phyloP scores from a whole-genome alignment of 2,113 vertebrate species.

The Callochromis pleurospilus region DNA sequence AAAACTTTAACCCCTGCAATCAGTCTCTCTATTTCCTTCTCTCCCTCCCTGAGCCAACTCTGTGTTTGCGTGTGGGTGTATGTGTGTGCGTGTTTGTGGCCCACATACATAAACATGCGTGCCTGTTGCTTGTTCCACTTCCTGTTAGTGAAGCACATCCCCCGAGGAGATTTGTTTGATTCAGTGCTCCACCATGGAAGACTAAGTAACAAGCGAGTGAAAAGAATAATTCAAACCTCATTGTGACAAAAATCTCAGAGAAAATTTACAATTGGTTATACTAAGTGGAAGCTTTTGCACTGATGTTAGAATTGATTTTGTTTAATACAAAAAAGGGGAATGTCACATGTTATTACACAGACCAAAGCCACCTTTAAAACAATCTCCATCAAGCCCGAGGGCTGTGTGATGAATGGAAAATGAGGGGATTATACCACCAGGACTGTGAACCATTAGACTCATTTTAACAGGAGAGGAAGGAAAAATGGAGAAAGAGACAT shows the following conservation, averaged over 20 bases:
- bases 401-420: constrained; percentile 55
- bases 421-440: constrained; percentile 53
- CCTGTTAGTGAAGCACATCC: constrained; percentile 46
- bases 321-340: constrained; percentile 13
- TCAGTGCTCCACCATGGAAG: constrained; percentile 31
- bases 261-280: constrained; percentile 42
- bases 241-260: constrained; percentile 32
- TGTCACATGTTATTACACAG: constrained; percentile 52
- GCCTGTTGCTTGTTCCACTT: constrained; percentile 50
- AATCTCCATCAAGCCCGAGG: constrained; percentile 46
- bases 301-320: constrained; percentile 50
- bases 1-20: constrained; percentile 30
- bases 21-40: background rate
- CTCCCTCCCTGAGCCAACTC: background rate
- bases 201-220: constrained; percentile 44
- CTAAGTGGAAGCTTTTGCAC: constrained; percentile 37
- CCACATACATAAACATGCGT: background rate
- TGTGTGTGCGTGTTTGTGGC: background rate
- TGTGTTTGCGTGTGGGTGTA: background rate
- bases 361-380: constrained; percentile 53
- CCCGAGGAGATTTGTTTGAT: constrained; percentile 54
- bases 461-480: background rate
- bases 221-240: constrained; percentile 53
- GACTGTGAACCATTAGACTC: constrained; percentile 20
- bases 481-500: background rate